A percentile compares a stretch with the other conserved stretches of the same genome.
These are phyloP conservation scores for Catharus ustulatus DNA, from an alignment of 2,797 vertebrate species.

Conservation along the genomic window DNA sequence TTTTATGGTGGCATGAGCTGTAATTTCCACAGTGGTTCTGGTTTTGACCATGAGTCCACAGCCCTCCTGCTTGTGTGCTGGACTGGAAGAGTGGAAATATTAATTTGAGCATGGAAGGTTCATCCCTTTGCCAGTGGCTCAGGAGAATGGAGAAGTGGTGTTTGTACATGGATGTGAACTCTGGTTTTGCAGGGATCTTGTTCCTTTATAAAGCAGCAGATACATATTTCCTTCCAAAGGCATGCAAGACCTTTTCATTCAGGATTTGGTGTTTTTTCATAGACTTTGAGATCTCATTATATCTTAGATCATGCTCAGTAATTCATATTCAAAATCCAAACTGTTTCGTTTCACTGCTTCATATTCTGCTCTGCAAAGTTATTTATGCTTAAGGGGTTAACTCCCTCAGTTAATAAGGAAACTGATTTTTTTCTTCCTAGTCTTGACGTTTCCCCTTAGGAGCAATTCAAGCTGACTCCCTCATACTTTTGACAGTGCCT, in stretches of 20 bases:
- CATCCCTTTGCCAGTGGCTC: neutral
- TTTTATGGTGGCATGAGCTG: neutral
- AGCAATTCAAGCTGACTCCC: neutral
- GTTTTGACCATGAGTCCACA: rapidly evolving
- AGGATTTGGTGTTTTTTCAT: neutral
- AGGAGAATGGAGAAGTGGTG: neutral
- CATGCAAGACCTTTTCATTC: neutral
- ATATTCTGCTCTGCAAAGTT: neutral
- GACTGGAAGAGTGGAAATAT: neutral
- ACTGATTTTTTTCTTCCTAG: neutral
- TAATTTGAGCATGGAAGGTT: neutral
- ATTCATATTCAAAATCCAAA: neutral
- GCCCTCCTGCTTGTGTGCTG: neutral
- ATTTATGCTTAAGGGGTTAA: neutral
- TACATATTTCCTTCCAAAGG: neutral
- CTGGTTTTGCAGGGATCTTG: neutral
- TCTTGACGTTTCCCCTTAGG: neutral
- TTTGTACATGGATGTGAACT: neutral
- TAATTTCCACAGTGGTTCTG: neutral
- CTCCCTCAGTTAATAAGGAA: neutral
- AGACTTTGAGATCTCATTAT: neutral
- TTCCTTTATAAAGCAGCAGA: neutral
- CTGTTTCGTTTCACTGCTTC: neutral
- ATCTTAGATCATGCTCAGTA: neutral
- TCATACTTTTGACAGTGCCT: neutral